Evolutionary conservation across 2,113 vertebrate genomes (phyloP), one percentile per base, ranked within the genome.

Genomic region (Nestor notabilis): DNA sequence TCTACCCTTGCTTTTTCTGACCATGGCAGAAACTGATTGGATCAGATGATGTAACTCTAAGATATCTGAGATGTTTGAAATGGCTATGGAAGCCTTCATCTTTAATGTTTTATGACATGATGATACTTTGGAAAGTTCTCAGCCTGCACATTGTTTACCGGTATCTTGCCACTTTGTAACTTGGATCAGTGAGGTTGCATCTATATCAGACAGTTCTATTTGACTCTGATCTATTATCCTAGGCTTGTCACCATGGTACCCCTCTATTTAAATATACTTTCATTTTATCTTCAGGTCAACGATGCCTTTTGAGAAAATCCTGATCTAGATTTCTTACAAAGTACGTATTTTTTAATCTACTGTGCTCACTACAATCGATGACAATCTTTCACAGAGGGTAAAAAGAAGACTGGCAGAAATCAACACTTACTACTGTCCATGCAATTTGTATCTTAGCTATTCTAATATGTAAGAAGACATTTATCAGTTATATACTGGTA

Each of bases 81-180:
- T 44, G 61, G 46, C 52, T 68, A 68, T 56, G 72, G 71, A 94
- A 90, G 52, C 21, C 37, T 88, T 93, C 5, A 86, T 63, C 70
- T 92, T 86, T 71, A 92, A 90, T 88, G 75, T 93, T 96, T 93
- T 77, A 87, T 70, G 70, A 70, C 29, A 74, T 46, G 37, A 17
- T 4, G 6, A 77, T 81, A 63, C 53, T 50, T 88, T 88, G 85
- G 86, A 66, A 94, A n/a, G 61, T 89, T 92, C 69, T 94, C 72
- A 78, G 39, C 47, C 37, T 89, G 61, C 31, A 84, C 24, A 55
- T 70, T 92, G 65, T 75, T 93, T 86, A 77, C 50, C n/a, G 55
- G 60, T 93, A 75, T 64, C 72, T 81, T 84, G 65, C 33, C 35
- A 71, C 43, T 56, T 86, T 52, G 33, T 84, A 89, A 86, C 63